A percentile compares a stretch with the other conserved stretches of the same genome.
These are phyloP conservation scores for Stictocephala bisonia DNA, from an alignment of 2,888 invertebrate genomes.

Conservation along the genomic window DNA sequence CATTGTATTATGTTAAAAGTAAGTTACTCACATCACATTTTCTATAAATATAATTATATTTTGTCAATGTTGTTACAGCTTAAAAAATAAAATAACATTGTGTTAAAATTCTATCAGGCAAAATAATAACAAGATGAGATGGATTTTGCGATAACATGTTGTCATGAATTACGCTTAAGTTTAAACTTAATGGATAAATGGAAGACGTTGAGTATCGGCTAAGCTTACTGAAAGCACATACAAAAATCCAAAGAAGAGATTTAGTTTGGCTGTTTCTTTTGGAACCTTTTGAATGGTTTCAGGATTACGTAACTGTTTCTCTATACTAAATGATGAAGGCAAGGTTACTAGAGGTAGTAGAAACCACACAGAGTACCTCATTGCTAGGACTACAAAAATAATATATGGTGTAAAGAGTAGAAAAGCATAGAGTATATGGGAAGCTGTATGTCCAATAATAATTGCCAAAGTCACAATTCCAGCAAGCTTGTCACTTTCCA, in stretches of 20 bases:
- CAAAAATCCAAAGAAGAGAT: constrained; percentile 90
- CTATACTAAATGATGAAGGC: constrained; percentile 89
- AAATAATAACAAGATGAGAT: too few species aligned
- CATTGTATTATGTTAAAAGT: too few species aligned
- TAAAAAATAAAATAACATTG: too few species aligned
- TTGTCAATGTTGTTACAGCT: too few species aligned
- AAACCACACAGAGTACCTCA: constrained; percentile 90
- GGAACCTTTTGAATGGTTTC: constrained; percentile 86
- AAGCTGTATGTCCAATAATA: constrained; percentile 89
- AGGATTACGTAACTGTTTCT: constrained; percentile 85
- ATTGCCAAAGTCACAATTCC: constrained; percentile 97
- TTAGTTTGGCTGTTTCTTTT: constrained; percentile 88
- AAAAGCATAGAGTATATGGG: constrained; percentile 90
- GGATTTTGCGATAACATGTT: too few species aligned
- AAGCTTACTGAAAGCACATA: constrained; percentile 85
- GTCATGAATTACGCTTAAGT: too few species aligned
- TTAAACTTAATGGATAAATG: constrained; percentile 58
- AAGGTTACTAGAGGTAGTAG: constrained; percentile 88
- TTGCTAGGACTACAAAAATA: constrained; percentile 85
- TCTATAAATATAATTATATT: too few species aligned
- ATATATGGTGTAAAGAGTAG: constrained; percentile 92
- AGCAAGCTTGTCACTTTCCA: constrained; percentile 87
- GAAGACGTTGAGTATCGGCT: constrained; percentile 58
- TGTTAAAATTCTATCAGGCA: too few species aligned
- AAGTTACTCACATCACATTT: too few species aligned